Conservation (phyloP, 1,140 invertebrate species). For the Sarcophaga peregrina region DNA sequence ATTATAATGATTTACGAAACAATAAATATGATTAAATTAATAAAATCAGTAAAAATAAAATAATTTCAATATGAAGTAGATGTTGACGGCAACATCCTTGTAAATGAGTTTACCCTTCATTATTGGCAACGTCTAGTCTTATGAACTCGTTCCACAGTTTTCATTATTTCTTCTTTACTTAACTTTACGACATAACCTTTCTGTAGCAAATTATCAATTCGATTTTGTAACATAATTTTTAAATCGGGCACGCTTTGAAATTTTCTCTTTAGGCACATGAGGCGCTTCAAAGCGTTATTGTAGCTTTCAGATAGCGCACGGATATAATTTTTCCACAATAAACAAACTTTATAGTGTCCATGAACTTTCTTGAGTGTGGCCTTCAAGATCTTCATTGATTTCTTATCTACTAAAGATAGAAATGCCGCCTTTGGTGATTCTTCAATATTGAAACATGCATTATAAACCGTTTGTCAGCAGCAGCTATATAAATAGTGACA, state of each 20-base stretch:
- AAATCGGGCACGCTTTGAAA: neutral
- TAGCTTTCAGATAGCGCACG: neutral
- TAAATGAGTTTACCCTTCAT: too few relatives aligned
- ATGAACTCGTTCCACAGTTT: too few relatives aligned
- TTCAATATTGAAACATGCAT: neutral
- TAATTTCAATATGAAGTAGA: neutral
- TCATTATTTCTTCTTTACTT: neutral
- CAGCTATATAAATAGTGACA: too few relatives aligned
- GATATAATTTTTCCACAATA: neutral
- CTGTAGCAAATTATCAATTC: neutral
- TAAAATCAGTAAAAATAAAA: too few relatives aligned
- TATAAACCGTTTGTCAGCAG: too few relatives aligned
- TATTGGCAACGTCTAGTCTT: too few relatives aligned
- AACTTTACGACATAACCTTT: slow-evolving; percentile 29
- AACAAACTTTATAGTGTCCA: slow-evolving; percentile 10
- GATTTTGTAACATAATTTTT: neutral
- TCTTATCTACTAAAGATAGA: neutral
- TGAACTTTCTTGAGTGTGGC: neutral
- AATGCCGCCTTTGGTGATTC: neutral
- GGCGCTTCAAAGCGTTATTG: neutral
- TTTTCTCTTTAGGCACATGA: neutral
- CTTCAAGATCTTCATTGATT: neutral
- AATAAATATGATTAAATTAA: too few relatives aligned
- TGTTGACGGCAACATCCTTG: too few relatives aligned
- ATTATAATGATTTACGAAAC: too few relatives aligned